Base-by-base conservation (phyloP, 1,140 invertebrate genomes). In the Ptiloglossa arizonensis region DNA sequence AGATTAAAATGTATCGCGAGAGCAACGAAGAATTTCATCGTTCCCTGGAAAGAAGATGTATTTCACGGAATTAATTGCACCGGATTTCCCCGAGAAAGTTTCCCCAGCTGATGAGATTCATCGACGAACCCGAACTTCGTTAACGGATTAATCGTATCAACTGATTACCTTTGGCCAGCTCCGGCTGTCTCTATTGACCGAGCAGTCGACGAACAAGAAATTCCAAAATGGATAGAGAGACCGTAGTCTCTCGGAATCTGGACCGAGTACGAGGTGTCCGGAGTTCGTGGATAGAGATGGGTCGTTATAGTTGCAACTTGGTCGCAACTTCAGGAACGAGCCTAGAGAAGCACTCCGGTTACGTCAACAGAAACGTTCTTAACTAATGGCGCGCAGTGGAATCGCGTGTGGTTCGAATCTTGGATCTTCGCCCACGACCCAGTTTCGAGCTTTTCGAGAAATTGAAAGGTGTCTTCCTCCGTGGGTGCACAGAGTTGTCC, bases 381-480 rank as follows among this genome's bases (percentile, higher is more conserved):
- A 46, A 70, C 66, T 48, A 60, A 5, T 5, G 17, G 15, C 5
- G 19, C 24, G 9, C 0, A 22, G n/a, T n/a, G 35, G 38, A 56
- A 19, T 19, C 52, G 38, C 44, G 68, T 56, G 35, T 46, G 44
- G 68, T 59, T 66, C 78, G 46, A 48, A 44, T 67, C 44, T 80
- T 80, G 78, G 56, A 75, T 68, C 63, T 22, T 24, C 29, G 78
- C 71, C n/a, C 71, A 74, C 44, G 46, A 60, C 35, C 44, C 76
- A 41, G 27, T 73, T 73, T 11, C 15, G 17, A 29, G 63, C 71
- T 67, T 68, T 74, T 80, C 46, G 15, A 54, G 54, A 54, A 75
- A 75, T 67, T 75, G 78, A 75, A 80, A 80, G 78, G 62, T 73
- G 60, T 48, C 69, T 62, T 24, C 5, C n/a, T 24, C 5, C n/a